Base-by-base conservation (phyloP, 2,113 vertebrate species). In the Hippocampus comes region DNA sequence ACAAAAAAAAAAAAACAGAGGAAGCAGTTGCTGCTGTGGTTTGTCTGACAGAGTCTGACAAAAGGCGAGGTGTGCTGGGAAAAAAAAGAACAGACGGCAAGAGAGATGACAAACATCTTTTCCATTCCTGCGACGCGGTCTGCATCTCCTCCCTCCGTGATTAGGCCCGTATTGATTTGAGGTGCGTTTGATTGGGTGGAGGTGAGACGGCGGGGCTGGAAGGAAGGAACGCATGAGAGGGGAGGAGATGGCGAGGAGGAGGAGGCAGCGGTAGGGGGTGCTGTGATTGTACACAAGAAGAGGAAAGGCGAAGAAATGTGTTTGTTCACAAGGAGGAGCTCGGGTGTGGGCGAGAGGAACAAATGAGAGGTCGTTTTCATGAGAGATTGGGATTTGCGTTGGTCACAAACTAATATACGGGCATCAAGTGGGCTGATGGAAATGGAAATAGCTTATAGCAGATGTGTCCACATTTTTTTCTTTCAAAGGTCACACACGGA, bases 121-220 rank as follows among this genome's bases (percentile, higher is more conserved):
- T 95, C 94, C 93, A 92, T 94, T 94, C 94, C 93, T 94, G 90
- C 87, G 87, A 90, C 91, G 91, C 92, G 90, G 89, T 92, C 89
- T 92, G 92, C 90, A 91, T 92, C 91, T 91, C 85, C 83, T 89
- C 91, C 89, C 89, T 81, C 90, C 81, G 68, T 95, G 94, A 94
- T 94, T 94, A 94, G 93, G 91, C 91, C 89, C 71, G 88, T 95
- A 96, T 97, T 94, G 95, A 96, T 97, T 95, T 80, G 89, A 91
- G 94, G 94, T 92, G 92, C 93, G 90, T 91, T 89, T 77, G 71
- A 21, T 25, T 76, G 80, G 78, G 79, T 49, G 80, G 75, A 63
- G 73, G 9, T 66, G 72, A 75, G 77, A 73, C 14, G 68, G 78
- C 34, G 64, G 78, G 82, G 67, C 1, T 67, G 80, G 82, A 77